Evolutionary conservation across 2,797 vertebrate species (phyloP).

Genomic region (Ptychadena robeensis): DNA sequence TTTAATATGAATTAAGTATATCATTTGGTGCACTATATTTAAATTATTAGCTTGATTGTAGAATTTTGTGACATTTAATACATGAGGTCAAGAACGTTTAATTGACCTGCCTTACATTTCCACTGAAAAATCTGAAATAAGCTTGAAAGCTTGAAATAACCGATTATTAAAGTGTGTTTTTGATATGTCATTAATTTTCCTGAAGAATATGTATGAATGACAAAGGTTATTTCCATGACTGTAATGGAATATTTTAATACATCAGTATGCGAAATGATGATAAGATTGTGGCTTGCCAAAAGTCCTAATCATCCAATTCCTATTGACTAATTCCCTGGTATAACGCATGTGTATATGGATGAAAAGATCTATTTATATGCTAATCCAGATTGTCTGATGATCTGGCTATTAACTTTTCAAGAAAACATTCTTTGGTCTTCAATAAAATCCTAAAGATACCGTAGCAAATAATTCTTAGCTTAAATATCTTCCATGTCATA

Average conservation of each 20-base stretch:
- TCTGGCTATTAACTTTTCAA: slow-evolving; percentile 21
- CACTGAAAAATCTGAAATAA: too few relatives aligned
- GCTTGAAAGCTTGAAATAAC: too few relatives aligned
- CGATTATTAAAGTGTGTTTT: not conserved
- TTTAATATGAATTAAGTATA: too few relatives aligned
- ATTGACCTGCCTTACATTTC: too few relatives aligned
- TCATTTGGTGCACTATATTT: too few relatives aligned
- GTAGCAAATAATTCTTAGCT: slow-evolving; percentile 2
- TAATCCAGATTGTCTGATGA: slow-evolving; percentile 38
- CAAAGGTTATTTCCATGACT: slow-evolving; percentile 15
- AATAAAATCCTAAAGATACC: slow-evolving; percentile 22
- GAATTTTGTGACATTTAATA: too few relatives aligned
- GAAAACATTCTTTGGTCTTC: slow-evolving; percentile 37
- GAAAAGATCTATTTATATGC: slow-evolving; percentile 57
- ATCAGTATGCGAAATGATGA: slow-evolving; percentile 44
- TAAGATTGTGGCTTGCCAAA: slow-evolving; percentile 31
- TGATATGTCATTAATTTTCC: slow-evolving; percentile 1
- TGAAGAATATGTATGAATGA: slow-evolving; percentile 11
- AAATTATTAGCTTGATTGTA: too few relatives aligned
- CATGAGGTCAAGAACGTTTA: too few relatives aligned
- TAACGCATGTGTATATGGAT: slow-evolving; percentile 27
- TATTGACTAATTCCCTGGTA: slow-evolving; percentile 45
- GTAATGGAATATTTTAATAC: slow-evolving; percentile 29
- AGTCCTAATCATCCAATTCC: slow-evolving; percentile 33
- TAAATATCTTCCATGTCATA: slow-evolving; percentile 2